Evolutionary conservation across 2,113 vertebrate genomes (phyloP).

Genomic region (Amblyornis subalaris): DNA sequence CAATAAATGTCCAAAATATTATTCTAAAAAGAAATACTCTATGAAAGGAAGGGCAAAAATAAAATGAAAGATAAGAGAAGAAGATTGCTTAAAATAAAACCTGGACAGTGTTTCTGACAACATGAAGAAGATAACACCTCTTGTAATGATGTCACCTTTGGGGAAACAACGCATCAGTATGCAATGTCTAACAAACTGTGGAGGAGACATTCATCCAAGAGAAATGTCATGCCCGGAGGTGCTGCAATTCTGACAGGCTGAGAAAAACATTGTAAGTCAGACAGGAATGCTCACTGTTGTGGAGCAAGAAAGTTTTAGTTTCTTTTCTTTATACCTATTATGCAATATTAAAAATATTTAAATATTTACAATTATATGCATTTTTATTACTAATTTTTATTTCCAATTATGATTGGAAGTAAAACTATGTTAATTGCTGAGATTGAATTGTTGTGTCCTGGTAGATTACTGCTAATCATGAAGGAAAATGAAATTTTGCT

Average conservation of each 20-base stretch:
- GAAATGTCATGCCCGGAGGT: constrained; percentile 58
- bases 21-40: not conserved
- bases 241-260: constrained; percentile 12
- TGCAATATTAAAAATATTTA: not conserved
- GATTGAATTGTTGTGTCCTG: not conserved
- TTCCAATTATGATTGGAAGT: not conserved
- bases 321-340: not conserved
- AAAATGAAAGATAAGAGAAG: not conserved
- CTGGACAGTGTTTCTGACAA: not conserved
- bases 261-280: constrained; percentile 6
- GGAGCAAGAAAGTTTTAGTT: not conserved
- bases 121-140: constrained; percentile 8
- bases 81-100: not conserved
- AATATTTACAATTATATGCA: not conserved
- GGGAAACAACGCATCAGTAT: not conserved
- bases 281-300: not conserved
- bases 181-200: constrained; percentile 41
- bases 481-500: not conserved
- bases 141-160: constrained; percentile 47
- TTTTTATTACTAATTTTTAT: not conserved
- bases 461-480: not conserved
- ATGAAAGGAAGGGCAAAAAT: not conserved
- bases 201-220: constrained; percentile 22
- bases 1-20: not conserved
- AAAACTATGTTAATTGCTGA: not conserved